Evolutionary conservation across 2,888 invertebrate species (phyloP), one percentile per base, ranked within the genome.

Genomic region (Tetragnatha montana): DNA sequence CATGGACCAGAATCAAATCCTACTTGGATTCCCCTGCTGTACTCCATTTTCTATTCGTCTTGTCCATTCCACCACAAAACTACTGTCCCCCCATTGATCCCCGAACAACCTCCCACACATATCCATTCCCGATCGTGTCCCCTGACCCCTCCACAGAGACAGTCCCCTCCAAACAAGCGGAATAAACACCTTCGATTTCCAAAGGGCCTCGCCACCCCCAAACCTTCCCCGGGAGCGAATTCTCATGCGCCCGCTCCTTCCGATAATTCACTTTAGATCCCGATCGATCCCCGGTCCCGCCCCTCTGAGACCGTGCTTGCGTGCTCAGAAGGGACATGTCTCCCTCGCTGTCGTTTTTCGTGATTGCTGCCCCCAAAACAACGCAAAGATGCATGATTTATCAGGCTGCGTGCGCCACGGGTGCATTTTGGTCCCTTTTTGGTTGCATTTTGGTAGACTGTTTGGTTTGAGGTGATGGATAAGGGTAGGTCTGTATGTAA

Each of bases 261-360:
- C 81, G 82, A 88, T 88, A 82, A 88, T 82, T 88, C 88, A 88
- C 82, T 88, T 88, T 88, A 71, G 70, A 74, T 22, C 51, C 21
- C 69, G 87, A 87, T 87, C 87, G 80, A 87, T 87, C 69, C 47
- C 8, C 14, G 80, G 49, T 50, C 49, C 35, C 81, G 81, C 81
- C 81, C 84, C 50, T 69, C 70, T 1, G 71, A 49, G 71, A 19
- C 8, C 14, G 35, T 6, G 21, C 69, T 83, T 22, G 83, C 83
- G 85, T 85, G 85, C 85, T 22, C 70, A 19, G 51, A 12, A 60
- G 50, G 47, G 75, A 85, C 69, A 80, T 80, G 87, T 81, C 81
- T 35, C 35, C 75, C 76, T 70, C 17, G 69, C 50, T 47, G 78
- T 87, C 82, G 78, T 78, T 88, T 35, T 82, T 78, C 70, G 81